Evolutionary conservation across 2,888 invertebrate genomes (phyloP), one percentile per base, ranked within the genome.

Genomic region (Chaitophorus viminalis): DNA sequence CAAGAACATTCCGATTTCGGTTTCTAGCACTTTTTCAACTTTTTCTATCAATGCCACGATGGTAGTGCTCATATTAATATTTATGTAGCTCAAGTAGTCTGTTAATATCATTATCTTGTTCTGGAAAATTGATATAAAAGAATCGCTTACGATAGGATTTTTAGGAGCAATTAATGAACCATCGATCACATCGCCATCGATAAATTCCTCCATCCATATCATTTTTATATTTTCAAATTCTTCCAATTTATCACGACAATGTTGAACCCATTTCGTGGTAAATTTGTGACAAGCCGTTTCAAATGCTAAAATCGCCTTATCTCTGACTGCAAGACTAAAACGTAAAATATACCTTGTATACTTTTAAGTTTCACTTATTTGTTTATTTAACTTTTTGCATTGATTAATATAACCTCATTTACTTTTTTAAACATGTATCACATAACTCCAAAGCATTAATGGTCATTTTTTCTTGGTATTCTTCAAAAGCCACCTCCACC

Each of bases 171-270:
- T 9, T 9, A 39, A 1, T 39, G 39, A 39, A 39, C 39, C 39
- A 11, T 39, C 39, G 39, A 39, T 39, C 39, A 8, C 6, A 39
- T 39, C 39, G 11, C 39, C 11, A 8, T 39, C 39, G 39, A 39
- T 3, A 39, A 5, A 39, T 39, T 8, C 39, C 8, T 11, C 9
- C 25, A 60, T 18, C 9, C 54, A 33, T 11, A 75, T 33, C 1
- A 14, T 54, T 29, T 33, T 74, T 29, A 75, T 74, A 21, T 83
- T 33, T 83, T 33, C 52, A 36, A 54, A 83, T 8, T 84, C 84
- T 8, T 39, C 29, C 11, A 65, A 1, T 14, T 14, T 76, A 39
- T 60, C 36, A 21, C 65, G 76, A 29, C 60, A 46, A 5, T 46
- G 3, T 14, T 39, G 14, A 14, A 74, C 75, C 39, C 60, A 74